Base-by-base conservation (phyloP, 2,113 vertebrate species). In the Regulus satrapa region DNA sequence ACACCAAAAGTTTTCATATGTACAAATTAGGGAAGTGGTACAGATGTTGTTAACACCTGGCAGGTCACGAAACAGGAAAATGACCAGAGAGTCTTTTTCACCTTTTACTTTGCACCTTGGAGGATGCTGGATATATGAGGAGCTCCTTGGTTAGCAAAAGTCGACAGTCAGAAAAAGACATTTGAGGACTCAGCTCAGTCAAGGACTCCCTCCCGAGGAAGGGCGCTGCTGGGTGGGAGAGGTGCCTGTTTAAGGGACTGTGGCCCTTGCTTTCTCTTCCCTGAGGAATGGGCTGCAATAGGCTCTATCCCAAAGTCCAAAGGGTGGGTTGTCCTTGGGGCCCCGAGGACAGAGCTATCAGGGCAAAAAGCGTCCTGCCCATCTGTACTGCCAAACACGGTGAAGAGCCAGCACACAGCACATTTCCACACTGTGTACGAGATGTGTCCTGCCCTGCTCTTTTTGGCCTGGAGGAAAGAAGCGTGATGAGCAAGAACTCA, bases 371-470 rank as follows among this genome's bases (percentile, higher is more conserved):
- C 2, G 1, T 28, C 8, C 36, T 68, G 31, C 66, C 19, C 13
- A 4, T 19, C 48, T 11, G 0, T 1, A 0, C 25, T 55, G 73
- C 36, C 55, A 12, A 84, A 56, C 8, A 10, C 5, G 0, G 0
- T 5, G 34, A n/a, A 31, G 34, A 69, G 8, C 21, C 59, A 69
- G n/a, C 24, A 76, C 55, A 23, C 14, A 58, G 9, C 2, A 1
- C 2, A 23, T 0, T 0, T 8, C 24, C 20, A 4, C 0, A 0
- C 14, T 49, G 16, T 38, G 16, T 12, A 18, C 0, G 0, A 55
- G 43, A 88, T 56, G 18, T 32, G 43, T 92, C 26, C 49, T 89
- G 56, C 40, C 10, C 43, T 62, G 46, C 12, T 28, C 4, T 34
- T 21, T 38, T 23, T 25, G 18, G 6, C 26, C 48, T 12, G 24